Evolutionary conservation across 2,113 vertebrate genomes (phyloP).

Genomic region (Anthoscopus minutus): DNA sequence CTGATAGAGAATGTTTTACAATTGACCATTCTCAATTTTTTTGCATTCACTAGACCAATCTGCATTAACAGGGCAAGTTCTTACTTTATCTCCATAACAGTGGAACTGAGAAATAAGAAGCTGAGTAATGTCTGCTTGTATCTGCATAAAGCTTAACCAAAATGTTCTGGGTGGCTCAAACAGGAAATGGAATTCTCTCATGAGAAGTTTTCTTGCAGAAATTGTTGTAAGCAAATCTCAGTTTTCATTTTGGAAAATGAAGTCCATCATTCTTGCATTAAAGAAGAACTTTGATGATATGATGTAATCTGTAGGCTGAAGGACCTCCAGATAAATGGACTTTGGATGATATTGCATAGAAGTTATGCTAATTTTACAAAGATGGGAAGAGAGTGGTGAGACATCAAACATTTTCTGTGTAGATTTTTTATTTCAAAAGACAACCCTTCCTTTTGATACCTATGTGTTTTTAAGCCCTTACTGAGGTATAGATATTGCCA

Average conservation of each 20-base stretch:
- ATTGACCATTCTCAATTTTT: neutral
- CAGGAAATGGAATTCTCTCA: neutral
- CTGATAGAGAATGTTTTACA: neutral
- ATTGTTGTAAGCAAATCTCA: neutral
- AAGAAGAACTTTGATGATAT: neutral
- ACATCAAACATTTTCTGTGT: neutral
- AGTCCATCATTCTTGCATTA: neutral
- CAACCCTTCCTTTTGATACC: neutral
- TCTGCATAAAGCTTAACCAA: neutral
- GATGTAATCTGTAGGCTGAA: neutral
- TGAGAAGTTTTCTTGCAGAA: neutral
- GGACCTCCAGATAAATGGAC: neutral
- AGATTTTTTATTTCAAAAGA: neutral
- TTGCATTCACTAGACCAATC: neutral
- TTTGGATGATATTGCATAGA: neutral
- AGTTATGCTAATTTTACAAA: neutral
- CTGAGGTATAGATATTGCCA: neutral
- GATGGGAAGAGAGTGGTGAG: neutral
- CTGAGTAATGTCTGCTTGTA: neutral
- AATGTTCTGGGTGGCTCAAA: neutral
- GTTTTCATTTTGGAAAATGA: neutral
- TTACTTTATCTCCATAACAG: neutral
- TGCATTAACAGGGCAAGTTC: neutral
- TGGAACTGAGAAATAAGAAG: neutral
- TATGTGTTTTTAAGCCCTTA: neutral